Percentiles rank a stretch among this genome's conserved stretches.
Conservation (phyloP, 2,113 vertebrate genomes). For the Sylvietta virens region DNA sequence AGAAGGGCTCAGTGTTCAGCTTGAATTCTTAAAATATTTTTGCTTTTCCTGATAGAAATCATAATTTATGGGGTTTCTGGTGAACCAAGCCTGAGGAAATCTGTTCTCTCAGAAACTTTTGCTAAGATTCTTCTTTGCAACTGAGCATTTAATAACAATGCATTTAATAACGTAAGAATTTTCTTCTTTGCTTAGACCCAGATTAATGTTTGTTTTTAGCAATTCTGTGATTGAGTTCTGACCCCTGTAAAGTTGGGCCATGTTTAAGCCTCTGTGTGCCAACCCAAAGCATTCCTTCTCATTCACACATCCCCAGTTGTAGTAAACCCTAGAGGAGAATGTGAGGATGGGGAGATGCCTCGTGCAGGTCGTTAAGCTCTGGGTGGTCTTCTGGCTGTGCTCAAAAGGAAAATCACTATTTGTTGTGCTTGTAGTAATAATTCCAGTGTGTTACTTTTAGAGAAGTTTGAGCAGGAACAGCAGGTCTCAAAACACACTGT, state of each 20-base stretch:
- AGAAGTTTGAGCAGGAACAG: slow-evolving; percentile 30
- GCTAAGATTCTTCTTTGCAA: background rate
- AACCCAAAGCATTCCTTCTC: slow-evolving; percentile 7
- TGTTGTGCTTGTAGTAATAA: slow-evolving; percentile 23
- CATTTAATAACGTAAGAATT: background rate
- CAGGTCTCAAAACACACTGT: slow-evolving; percentile 24
- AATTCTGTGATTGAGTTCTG: background rate
- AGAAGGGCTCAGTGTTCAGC: background rate
- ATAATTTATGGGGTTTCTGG: background rate
- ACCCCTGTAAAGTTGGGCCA: background rate
- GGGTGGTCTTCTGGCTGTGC: slow-evolving; percentile 1
- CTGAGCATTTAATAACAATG: background rate
- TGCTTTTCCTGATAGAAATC: background rate
- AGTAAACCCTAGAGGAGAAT: background rate
- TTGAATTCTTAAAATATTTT: slow-evolving; percentile 13
- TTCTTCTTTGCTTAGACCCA: background rate
- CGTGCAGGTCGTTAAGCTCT: background rate
- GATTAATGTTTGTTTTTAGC: background rate
- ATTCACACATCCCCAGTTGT: background rate
- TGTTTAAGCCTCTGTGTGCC: background rate
- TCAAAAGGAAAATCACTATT: background rate
- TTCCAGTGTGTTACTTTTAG: background rate
- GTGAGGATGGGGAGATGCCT: background rate
- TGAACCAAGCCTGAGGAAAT: background rate
- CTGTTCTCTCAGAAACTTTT: background rate